These are phyloP conservation scores for Microctonus aethiopoides DNA, from an alignment of 2,888 invertebrate species.

Conservation along the genomic window DNA sequence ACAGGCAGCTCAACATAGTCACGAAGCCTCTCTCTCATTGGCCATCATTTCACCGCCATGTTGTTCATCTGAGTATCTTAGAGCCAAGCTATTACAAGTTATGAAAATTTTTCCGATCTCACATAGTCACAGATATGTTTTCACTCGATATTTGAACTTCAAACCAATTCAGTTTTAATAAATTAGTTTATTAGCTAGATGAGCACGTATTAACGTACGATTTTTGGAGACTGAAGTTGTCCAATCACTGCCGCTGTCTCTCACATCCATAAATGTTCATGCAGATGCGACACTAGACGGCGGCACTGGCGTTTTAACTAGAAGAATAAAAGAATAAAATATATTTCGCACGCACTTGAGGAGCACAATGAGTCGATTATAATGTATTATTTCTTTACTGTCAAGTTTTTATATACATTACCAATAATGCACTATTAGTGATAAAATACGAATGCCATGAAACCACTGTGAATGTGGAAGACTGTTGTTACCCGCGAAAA, in stretches of 20 bases:
- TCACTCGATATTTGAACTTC: neutral
- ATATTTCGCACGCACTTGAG: conserved; percentile 56
- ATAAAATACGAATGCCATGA: neutral
- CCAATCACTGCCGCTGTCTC: conserved; percentile 28
- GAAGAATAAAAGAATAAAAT: conserved; percentile 44
- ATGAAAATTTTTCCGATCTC: neutral
- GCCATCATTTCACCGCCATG: conserved; percentile 78
- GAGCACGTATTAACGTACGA: neutral
- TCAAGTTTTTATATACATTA: neutral
- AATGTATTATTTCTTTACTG: neutral
- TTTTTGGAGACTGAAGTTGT: conserved; percentile 2
- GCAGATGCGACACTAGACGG: conserved; percentile 58
- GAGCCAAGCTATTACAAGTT: neutral
- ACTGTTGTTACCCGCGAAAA: conserved; percentile 42
- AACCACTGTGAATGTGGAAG: neutral
- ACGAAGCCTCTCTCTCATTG: conserved; percentile 75
- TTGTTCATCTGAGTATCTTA: conserved; percentile 49
- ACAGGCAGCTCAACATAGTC: conserved; percentile 70
- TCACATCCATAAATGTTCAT: conserved; percentile 38
- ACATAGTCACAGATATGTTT: neutral
- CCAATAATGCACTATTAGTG: neutral
- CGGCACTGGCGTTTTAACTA: conserved; percentile 51
- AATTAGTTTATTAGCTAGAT: neutral
- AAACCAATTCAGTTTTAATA: neutral
- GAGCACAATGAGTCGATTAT: neutral